These are phyloP conservation scores for Eumerus sabulonum DNA, from an alignment of 2,888 invertebrate genomes.

Conservation along the genomic window DNA sequence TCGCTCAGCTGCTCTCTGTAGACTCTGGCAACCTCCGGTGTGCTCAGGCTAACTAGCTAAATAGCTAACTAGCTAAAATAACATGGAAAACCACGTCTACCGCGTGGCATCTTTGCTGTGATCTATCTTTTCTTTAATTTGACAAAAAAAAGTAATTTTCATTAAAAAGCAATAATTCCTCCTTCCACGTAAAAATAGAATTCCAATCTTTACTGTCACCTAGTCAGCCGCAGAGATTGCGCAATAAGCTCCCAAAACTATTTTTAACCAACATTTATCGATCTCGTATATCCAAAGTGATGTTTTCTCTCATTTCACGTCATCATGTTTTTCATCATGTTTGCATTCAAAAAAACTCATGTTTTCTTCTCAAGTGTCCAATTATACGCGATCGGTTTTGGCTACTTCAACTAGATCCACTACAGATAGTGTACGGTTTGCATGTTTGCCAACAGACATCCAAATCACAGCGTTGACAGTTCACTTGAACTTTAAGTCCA, in stretches of 20 bases:
- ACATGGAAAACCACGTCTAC: too few species aligned
- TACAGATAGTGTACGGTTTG: background rate
- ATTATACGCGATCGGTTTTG: too few species aligned
- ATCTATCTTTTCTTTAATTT: too few species aligned
- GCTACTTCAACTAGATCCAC: too few species aligned
- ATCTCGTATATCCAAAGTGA: slow-evolving; percentile 25
- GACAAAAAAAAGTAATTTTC: too few species aligned
- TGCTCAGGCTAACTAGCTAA: too few species aligned
- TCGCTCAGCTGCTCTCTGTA: too few species aligned
- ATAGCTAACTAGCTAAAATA: too few species aligned
- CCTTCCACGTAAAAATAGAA: slow-evolving; percentile 23
- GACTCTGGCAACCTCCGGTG: too few species aligned
- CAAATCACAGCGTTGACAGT: slow-evolving; percentile 14
- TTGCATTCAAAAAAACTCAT: slow-evolving; percentile 29
- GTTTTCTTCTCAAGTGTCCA: slow-evolving; percentile 3
- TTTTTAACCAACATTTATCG: slow-evolving; percentile 56
- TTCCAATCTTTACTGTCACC: slow-evolving; percentile 50
- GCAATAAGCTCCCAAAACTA: slow-evolving; percentile 45
- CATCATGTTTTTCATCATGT: slow-evolving; percentile 34
- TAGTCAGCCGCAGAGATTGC: slow-evolving; percentile 46
- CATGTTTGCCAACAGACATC: background rate
- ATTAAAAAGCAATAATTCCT: background rate
- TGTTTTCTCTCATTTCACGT: slow-evolving; percentile 33
- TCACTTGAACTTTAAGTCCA: slow-evolving; percentile 24
- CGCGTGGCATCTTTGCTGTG: too few species aligned